Conservation (phyloP, 2,888 invertebrate genomes). For the Ceriagrion tenellum region DNA sequence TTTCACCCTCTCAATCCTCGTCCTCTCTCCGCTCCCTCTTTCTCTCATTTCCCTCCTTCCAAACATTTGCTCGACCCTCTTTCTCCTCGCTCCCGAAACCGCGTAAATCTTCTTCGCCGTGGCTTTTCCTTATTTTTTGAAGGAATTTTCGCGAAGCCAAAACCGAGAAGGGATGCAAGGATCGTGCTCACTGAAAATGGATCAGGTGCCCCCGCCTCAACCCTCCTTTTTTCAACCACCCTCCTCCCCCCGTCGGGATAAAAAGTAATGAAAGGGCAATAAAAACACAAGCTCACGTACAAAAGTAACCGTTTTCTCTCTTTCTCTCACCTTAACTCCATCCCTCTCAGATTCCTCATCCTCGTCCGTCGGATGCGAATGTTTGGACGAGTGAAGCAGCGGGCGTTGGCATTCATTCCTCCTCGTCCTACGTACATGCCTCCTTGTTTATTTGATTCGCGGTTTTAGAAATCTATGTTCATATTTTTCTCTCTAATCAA, state of each 20-base stretch:
- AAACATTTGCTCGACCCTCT: neutral
- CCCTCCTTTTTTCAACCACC: no score
- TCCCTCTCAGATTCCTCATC: neutral
- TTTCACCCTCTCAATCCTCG: neutral
- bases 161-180: neutral
- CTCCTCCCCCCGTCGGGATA: neutral
- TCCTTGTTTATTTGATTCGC: no score
- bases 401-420: neutral
- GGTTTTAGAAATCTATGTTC: no score
- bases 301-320: slow-evolving; percentile 19
- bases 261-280: slow-evolving; percentile 24
- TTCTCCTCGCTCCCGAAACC: neutral
- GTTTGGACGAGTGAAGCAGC: neutral
- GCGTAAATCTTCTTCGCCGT: neutral
- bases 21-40: neutral
- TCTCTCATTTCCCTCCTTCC: neutral
- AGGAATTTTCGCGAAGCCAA: neutral
- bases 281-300: slow-evolving; percentile 8
- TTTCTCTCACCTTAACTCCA: neutral
- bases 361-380: neutral
- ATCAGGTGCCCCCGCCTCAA: neutral
- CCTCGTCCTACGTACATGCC: no score
- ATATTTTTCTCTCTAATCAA: no score
- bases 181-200: slow-evolving; percentile 1
- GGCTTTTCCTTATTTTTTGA: neutral